Evolutionary conservation across 2,113 vertebrate species (phyloP).

Genomic region (Promerops cafer): DNA sequence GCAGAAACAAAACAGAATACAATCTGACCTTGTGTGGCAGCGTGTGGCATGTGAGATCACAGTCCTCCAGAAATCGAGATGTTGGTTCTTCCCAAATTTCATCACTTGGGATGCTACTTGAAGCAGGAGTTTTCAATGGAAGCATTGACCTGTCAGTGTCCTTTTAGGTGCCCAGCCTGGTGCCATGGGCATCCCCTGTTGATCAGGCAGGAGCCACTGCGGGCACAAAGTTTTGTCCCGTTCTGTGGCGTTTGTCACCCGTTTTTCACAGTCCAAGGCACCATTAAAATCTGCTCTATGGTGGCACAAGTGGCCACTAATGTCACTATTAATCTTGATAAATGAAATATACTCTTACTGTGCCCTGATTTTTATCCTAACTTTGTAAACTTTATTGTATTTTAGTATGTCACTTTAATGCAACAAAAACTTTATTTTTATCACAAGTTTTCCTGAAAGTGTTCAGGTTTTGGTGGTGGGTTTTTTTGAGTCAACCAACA

Average conservation of each 20-base stretch:
- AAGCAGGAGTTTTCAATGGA: neutral
- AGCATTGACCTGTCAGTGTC: neutral
- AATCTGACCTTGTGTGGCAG: neutral
- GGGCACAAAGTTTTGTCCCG: accelerated
- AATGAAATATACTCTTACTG: neutral
- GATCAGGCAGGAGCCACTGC: neutral
- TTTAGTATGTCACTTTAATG: neutral
- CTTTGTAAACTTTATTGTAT: neutral
- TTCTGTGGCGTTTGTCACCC: neutral
- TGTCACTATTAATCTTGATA: neutral
- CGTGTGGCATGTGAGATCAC: neutral
- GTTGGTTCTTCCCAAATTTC: neutral
- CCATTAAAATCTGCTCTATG: neutral
- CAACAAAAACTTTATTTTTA: neutral
- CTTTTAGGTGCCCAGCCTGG: neutral
- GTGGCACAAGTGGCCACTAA: neutral
- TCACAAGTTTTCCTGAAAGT: neutral
- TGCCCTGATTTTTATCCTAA: neutral
- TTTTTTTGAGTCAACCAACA: neutral
- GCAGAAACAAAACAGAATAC: neutral
- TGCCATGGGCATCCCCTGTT: accelerated
- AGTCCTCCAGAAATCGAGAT: neutral
- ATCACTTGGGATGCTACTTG: neutral
- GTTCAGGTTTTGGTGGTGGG: neutral
- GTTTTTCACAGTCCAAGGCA: neutral